Base-by-base conservation (phyloP, 2,888 invertebrate genomes). In the Chalcosyrphus nemorum region DNA sequence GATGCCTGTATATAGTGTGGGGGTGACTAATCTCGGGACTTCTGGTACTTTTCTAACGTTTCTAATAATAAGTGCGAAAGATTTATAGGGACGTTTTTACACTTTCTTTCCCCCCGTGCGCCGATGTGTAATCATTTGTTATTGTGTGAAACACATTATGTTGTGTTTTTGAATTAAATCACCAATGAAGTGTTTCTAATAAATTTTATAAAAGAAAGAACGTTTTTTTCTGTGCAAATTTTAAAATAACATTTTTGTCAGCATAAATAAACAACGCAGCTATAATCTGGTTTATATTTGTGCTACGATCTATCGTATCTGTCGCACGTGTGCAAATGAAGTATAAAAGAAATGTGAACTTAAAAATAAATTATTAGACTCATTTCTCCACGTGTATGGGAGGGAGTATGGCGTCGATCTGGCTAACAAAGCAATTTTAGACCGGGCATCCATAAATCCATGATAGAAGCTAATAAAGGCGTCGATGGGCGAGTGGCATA, bases 51-150 rank as follows among this genome's bases (percentile, higher is more conserved):
- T 45, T 70, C 54, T 63, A 70, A 76, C 56, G 17, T 47, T n/a
- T 77, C 68, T 68, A 76, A 76, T 68, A 52, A 59, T 70, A 77
- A 63, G 43, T 59, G 61, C 47, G 54, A 76, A 35, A 76, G 68
- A 76, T 76, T 76, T 68, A 52, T 68, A 24, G 66, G 32, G 56
- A 66, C 24, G 47, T 21, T 52, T 66, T 50, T 63, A 35, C 17
- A 35, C 17, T 47, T 11, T 63, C 24, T 50, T n/a, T n/a, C n/a
- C n/a, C n/a, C n/a, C n/a, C n/a, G n/a, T n/a, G n/a, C n/a, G n/a
- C 50, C 35, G 2, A 35, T 50, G n/a, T 50, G 45, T 45, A 59
- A 45, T 45, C 24, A 43, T 61, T 43, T 61, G 43, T 61, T 21
- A 59, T 43, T 17, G 19, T 19, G 19, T 19, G 29, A 29, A 3